These are phyloP conservation scores for Drosophila villosipedis DNA, from an alignment of 2,888 invertebrate genomes.

Conservation along the genomic window DNA sequence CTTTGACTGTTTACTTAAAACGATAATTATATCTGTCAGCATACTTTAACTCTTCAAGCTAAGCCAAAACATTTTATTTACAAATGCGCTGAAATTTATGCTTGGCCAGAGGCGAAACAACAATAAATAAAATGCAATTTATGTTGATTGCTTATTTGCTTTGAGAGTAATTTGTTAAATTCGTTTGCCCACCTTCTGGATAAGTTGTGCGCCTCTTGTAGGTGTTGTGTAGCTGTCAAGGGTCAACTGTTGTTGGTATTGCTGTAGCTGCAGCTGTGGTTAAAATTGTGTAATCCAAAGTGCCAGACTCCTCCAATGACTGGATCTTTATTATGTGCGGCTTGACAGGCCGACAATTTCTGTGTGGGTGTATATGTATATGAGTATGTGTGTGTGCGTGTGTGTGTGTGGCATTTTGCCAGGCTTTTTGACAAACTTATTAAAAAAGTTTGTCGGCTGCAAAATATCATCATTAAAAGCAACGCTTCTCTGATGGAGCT, in stretches of 20 bases:
- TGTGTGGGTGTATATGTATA: not conserved
- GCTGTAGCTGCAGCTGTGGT: slow-evolving; percentile 28
- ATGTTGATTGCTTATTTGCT: slow-evolving; percentile 81
- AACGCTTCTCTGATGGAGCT: slow-evolving; percentile 45
- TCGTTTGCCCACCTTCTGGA: slow-evolving; percentile 47
- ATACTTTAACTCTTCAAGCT: slow-evolving; percentile 2
- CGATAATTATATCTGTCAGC: slow-evolving; percentile 31
- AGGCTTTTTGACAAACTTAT: slow-evolving; percentile 76
- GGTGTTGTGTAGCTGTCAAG: slow-evolving; percentile 73
- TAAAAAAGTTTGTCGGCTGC: slow-evolving; percentile 73
- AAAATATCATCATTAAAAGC: slow-evolving; percentile 72
- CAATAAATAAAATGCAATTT: slow-evolving; percentile 67
- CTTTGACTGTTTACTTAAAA: slow-evolving; percentile 14
- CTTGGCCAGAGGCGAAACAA: slow-evolving; percentile 45
- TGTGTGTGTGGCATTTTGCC: slow-evolving; percentile 35
- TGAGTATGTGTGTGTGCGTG: not conserved
- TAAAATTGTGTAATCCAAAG: slow-evolving; percentile 56
- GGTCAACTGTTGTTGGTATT: slow-evolving; percentile 56
- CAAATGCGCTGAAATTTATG: slow-evolving; percentile 45
- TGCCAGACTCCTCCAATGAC: slow-evolving; percentile 48
- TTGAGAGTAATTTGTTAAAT: slow-evolving; percentile 72
- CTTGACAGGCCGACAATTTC: slow-evolving; percentile 35
- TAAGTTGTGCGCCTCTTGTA: slow-evolving; percentile 26
- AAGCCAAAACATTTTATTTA: slow-evolving; percentile 18
- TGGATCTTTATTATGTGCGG: slow-evolving; percentile 41